phyloP scores from a whole-genome alignment of 2,113 vertebrate genomes.

The Tauraco erythrolophus region DNA sequence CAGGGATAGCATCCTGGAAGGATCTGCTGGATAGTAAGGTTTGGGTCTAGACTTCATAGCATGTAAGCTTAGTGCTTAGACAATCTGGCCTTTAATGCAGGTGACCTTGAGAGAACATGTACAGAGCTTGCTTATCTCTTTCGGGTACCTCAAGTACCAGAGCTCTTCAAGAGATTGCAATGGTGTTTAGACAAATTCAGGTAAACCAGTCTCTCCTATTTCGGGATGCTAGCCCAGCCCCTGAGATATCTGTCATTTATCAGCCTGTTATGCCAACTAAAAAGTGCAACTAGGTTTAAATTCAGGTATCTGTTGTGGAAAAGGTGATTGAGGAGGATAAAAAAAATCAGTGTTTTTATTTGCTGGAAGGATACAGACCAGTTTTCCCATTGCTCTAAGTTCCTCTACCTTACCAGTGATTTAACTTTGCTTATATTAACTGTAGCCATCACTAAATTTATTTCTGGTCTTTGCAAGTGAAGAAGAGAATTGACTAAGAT shows the following conservation, averaged over 20 bases:
- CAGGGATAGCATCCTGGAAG: not conserved
- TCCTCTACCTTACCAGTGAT: not conserved
- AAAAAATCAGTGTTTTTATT: not conserved
- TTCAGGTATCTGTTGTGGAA: not conserved
- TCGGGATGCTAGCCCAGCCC: not conserved
- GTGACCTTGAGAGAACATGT: not conserved
- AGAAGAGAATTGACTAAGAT: not conserved
- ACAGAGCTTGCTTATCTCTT: not conserved
- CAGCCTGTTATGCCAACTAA: not conserved
- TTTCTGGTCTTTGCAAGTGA: not conserved
- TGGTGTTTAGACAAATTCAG: not conserved
- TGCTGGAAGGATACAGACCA: not conserved
- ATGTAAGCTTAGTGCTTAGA: not conserved
- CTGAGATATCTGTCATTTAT: not conserved
- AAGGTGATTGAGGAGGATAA: not conserved
- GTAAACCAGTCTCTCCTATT: not conserved
- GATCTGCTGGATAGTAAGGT: not conserved
- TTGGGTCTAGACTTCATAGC: not conserved
- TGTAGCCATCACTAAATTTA: not conserved
- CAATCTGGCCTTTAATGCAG: not conserved
- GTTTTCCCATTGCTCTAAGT: not conserved
- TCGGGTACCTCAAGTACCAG: not conserved
- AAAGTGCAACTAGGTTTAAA: not conserved
- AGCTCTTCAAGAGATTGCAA: not conserved
- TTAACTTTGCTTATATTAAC: not conserved